Base-by-base conservation (phyloP, 2,113 vertebrate species). In the Petrocephalus zakoni region DNA sequence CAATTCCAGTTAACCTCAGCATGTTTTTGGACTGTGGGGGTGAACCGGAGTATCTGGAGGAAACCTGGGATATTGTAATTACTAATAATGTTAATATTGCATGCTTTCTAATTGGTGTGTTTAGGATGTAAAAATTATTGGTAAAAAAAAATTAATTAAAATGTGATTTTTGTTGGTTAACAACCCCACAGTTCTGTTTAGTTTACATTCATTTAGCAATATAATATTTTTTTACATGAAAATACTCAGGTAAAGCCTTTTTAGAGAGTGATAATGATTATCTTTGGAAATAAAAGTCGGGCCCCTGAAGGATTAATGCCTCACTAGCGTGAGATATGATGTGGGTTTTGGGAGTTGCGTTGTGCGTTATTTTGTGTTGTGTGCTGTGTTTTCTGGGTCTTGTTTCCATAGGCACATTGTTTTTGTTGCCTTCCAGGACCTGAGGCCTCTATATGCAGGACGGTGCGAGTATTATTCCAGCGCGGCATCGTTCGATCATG, bases 381-480 rank as follows among this genome's bases (percentile, higher is more conserved):
- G 58, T 25, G 58, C n/a, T 25, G 61, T 25, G 61, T 21, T 64
- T 46, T 49, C 49, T 49, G 5, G 22, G 4, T 34, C 19, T 29
- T 47, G 68, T 17, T 47, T 46, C 75, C 34, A 21, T 51, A 25
- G 55, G 61, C 87, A 22, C n/a, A 85, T 83, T 78, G 4, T 42
- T 25, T 55, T 15, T 56, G 90, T 89, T 91, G 1, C 10, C 75
- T 34, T 91, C 87, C 95, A 99, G 98, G 98, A 99, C 88, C 96
- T 99, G 90, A 95, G 95, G 92, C 98, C 98, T 0, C 95, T 99
- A 64, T 98, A 99, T 0, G 98, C 97, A 0, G 98, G 97, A 86
- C 96, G 97, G 83, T 99, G 98, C 91, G 96, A 96, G 86, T 99
- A 97, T 92, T 97, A 96, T 93, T 96, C 96, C 89, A 97, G 96